Percentiles rank a stretch among this genome's conserved stretches.
Evolutionary conservation across 1,140 invertebrate species (phyloP).

Genomic region (Listronotus bonariensis): DNA sequence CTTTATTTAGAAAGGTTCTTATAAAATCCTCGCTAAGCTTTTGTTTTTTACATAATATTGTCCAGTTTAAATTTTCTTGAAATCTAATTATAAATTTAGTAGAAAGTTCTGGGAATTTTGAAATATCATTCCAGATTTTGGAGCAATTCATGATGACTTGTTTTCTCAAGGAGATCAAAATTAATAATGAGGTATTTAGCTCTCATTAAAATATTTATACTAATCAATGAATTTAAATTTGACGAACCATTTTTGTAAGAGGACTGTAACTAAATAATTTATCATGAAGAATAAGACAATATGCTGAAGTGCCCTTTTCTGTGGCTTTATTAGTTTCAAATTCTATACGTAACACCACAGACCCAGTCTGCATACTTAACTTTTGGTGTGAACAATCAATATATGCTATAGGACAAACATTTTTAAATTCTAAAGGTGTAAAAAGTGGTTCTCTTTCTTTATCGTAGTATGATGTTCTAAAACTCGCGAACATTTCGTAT

Average conservation of each 20-base stretch:
- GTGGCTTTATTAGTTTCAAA: slow-evolving; percentile 10
- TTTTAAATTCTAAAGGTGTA: slow-evolving; percentile 7
- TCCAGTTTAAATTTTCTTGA: no score
- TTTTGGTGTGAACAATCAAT: slow-evolving; percentile 19
- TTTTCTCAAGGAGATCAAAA: no score
- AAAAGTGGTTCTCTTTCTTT: slow-evolving; percentile 9
- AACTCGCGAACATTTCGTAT: slow-evolving; percentile 9
- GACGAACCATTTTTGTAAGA: slow-evolving; percentile 13
- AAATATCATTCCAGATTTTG: no score
- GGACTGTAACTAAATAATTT: slow-evolving; percentile 21
- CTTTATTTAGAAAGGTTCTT: no score
- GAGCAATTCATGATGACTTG: no score
- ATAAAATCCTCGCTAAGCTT: no score
- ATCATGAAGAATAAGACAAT: slow-evolving; percentile 19
- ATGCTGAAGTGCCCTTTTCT: not conserved
- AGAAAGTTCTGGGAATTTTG: no score
- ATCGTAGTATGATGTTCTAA: slow-evolving; percentile 3
- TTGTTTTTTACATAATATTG: no score
- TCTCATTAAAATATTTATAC: no score
- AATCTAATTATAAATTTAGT: no score
- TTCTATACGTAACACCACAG: slow-evolving; percentile 8
- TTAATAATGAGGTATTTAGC: no score
- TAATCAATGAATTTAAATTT: slow-evolving; percentile 6
- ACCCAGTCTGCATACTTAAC: slow-evolving; percentile 1
- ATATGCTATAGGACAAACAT: not conserved